Evolutionary conservation across 2,797 vertebrate genomes (phyloP).

Genomic region (Sebastes steindachneri): DNA sequence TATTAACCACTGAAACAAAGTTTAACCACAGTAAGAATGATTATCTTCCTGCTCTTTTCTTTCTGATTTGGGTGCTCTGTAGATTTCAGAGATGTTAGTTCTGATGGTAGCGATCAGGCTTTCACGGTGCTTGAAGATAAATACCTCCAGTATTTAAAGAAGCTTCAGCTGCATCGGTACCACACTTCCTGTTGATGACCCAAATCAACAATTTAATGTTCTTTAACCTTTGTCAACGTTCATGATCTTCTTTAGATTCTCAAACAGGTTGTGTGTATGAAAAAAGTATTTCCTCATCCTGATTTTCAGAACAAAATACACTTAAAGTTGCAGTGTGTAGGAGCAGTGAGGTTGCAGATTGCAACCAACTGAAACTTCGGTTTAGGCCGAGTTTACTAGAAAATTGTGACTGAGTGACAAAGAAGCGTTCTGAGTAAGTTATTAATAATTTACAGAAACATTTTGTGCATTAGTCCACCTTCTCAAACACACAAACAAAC

Average conservation of each 20-base stretch:
- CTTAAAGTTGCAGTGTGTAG: accelerated
- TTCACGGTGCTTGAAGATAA: background rate
- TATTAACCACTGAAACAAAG: slow-evolving; percentile 32
- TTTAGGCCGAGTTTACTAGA: too few species aligned
- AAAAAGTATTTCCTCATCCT: too few species aligned
- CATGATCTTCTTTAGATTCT: too few species aligned
- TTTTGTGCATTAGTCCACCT: too few species aligned
- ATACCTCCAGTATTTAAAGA: background rate
- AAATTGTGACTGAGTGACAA: too few species aligned
- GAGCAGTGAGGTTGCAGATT: too few species aligned
- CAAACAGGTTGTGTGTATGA: too few species aligned
- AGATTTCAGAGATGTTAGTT: background rate
- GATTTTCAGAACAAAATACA: too few species aligned
- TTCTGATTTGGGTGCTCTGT: background rate
- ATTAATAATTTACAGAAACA: too few species aligned
- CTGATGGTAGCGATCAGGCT: background rate
- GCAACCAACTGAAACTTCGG: too few species aligned
- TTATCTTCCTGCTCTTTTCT: background rate
- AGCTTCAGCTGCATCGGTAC: background rate
- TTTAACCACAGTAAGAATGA: background rate
- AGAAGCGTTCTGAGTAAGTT: too few species aligned
- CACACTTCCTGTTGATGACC: background rate
- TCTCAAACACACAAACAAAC: too few species aligned
- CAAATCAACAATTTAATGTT: background rate
- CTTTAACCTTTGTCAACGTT: background rate